Conservation (phyloP, 2,797 vertebrate species). For the Sciaenops ocellatus region DNA sequence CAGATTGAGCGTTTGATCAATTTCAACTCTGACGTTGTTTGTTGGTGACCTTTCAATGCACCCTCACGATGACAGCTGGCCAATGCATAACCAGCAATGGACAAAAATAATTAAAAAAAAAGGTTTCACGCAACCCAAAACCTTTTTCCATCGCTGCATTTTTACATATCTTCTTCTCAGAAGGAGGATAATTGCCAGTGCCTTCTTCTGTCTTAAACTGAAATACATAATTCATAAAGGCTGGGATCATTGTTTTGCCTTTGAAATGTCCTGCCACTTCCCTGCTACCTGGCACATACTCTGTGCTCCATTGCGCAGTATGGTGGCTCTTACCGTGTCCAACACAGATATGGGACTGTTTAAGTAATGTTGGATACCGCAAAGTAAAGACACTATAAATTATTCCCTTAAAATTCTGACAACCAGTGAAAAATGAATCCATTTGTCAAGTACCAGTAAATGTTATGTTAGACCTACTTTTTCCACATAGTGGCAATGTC, state of each 20-base stretch:
- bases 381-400: slow-evolving; percentile 1
- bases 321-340: neutral
- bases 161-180: neutral
- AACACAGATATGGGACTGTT: neutral
- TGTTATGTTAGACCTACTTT: neutral
- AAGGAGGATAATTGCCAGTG: slow-evolving; percentile 7
- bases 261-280: slow-evolving; percentile 33
- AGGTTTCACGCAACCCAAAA: neutral
- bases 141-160: neutral
- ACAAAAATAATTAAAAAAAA: neutral
- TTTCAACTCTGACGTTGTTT: slow-evolving; percentile 9
- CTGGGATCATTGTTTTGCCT: slow-evolving; percentile 20
- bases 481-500: slow-evolving; percentile 3
- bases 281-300: neutral
- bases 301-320: neutral
- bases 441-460: slow-evolving; percentile 28
- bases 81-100: neutral
- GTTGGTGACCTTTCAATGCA: neutral
- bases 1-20: neutral
- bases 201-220: slow-evolving; percentile 7
- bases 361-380: neutral
- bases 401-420: neutral
- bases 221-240: slow-evolving; percentile 51
- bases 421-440: neutral
- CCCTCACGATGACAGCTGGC: neutral